phyloP scores from a whole-genome alignment of 1,140 invertebrate species.

The Rhyzopertha dominica region DNA sequence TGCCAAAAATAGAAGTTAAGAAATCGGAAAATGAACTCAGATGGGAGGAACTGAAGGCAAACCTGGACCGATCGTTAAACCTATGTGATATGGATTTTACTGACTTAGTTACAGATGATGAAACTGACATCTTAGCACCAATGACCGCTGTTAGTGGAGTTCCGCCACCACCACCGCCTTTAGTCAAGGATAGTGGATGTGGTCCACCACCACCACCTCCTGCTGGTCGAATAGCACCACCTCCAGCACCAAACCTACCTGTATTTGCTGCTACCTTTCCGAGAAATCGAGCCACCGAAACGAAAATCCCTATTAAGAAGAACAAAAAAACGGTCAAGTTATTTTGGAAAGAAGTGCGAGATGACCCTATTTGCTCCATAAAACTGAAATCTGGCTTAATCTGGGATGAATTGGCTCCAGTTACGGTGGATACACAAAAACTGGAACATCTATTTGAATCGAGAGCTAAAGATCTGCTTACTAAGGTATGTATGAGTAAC shows the following conservation, averaged over 20 bases:
- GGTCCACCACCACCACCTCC: constrained; percentile 48
- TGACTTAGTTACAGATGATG: constrained; percentile 79
- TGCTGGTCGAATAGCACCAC: constrained; percentile 39
- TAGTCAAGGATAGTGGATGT: constrained; percentile 44
- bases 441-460: constrained; percentile 97
- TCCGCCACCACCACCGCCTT: constrained; percentile 68
- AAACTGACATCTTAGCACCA: constrained; percentile 60
- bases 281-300: constrained; percentile 45
- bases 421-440: constrained; percentile 86
- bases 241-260: constrained; percentile 44
- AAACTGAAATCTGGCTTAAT: constrained; percentile 70
- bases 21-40: constrained; percentile 91
- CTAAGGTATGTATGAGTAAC: constrained; percentile 73
- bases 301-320: constrained; percentile 61
- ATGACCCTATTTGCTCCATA: constrained; percentile 71
- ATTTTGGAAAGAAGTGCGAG: constrained; percentile 96
- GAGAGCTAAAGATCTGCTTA: constrained; percentile 89
- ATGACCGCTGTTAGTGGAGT: constrained; percentile 56
- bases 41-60: constrained; percentile 87
- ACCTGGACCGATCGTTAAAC: constrained; percentile 74
- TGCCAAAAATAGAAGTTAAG: constrained; percentile 63
- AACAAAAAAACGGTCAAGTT: constrained; percentile 98
- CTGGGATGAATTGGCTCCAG: constrained; percentile 88
- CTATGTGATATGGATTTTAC: constrained; percentile 97
- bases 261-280: constrained; percentile 43